Evolutionary conservation across 1,140 invertebrate genomes (phyloP), one percentile per base, ranked within the genome.

Genomic region (Geopemphigus sp.): DNA sequence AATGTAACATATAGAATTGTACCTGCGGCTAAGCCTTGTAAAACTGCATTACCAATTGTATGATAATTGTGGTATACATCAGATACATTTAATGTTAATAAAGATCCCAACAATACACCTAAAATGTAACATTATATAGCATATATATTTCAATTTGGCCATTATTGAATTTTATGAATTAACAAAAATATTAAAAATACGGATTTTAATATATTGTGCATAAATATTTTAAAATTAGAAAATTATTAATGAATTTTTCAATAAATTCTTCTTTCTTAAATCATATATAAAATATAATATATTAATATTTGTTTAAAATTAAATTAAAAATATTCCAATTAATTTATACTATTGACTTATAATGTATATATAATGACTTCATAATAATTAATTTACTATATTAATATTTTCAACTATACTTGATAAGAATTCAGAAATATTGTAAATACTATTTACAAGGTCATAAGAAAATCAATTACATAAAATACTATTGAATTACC

Each of bases 1-100:
- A 91, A 91, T 4, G 90, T 89, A 0, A 91, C 90, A 84, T 91
- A 92, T 0, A 91, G 83, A 14, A 92, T 84, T 0, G 90, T 91
- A 5, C 90, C 91, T 19, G 89, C 88, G 0, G 90, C 90, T 15
- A 92, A 81, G 47, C 89, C 90, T 87, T 91, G 86, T 45, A 88
- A 83, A 24, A 63, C 57, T 22, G 80, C 82, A 45, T 82, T 81
- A 22, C 50, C 68, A n/a, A 81, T 72, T 53, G 47, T 63, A 29
- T 83, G 81, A 81, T 63, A 66, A 26, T 22, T 32, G 8, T 61
- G 45, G 0, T 66, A 22, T 56, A 59, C 32, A 32, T 81, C 59
- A 29, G 50, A n/a, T 45, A 76, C 19, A 32, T 80, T 80, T 19
- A 78, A 73, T 53, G 82, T 83, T 45, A 83, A 68, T 26, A 83